These are phyloP conservation scores for Serripes groenlandicus DNA, from an alignment of 2,888 invertebrate species.

Conservation along the genomic window DNA sequence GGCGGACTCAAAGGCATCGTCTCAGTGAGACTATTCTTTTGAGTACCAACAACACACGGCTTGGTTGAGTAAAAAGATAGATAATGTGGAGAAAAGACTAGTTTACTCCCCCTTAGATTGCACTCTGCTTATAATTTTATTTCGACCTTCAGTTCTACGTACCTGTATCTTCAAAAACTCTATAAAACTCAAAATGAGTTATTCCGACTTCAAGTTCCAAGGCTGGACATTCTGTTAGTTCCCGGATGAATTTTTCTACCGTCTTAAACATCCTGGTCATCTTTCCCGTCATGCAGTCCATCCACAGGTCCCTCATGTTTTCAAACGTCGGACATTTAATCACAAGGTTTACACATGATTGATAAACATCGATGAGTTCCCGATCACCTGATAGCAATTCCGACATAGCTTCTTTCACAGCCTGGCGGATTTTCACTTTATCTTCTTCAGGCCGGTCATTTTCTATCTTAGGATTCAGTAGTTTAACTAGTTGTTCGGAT, in stretches of 20 bases:
- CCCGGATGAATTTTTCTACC: not conserved
- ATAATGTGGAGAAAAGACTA: no score
- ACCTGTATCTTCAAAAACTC: constrained; percentile 10
- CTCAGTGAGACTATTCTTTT: no score
- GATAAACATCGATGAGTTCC: constrained; percentile 7
- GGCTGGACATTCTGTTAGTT: not conserved
- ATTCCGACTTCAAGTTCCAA: constrained; percentile 5
- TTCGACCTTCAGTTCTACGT: no score
- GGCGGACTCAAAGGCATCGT: no score
- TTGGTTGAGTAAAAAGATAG: no score
- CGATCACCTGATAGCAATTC: constrained; percentile 10
- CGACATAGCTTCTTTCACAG: constrained; percentile 25
- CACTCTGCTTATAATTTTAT: no score
- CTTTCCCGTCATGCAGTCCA: not conserved
- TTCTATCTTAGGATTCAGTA: not conserved
- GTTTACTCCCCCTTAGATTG: no score
- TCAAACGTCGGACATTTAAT: constrained; percentile 7
- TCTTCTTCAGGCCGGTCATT: not conserved
- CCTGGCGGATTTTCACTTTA: not conserved
- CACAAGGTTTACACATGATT: constrained; percentile 10
- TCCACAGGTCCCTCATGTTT: constrained; percentile 5
- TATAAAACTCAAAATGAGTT: constrained; percentile 13
- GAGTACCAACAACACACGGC: no score
- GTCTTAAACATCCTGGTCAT: not conserved
- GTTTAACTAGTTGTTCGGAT: constrained; percentile 13